Conservation (phyloP, 1,140 invertebrate species). For the Nephila pilipes region DNA sequence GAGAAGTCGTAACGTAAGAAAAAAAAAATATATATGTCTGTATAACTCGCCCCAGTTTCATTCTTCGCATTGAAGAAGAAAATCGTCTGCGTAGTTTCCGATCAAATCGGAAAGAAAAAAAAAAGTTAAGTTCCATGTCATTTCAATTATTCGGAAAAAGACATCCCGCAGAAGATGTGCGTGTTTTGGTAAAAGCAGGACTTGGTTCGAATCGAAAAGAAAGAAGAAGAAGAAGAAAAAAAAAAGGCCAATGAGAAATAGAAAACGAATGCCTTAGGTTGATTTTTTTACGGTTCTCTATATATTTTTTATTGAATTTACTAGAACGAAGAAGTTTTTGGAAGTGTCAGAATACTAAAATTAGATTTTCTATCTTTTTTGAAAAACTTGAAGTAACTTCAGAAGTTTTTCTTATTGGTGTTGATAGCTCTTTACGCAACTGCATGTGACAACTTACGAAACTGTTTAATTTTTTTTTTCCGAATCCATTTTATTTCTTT, state of each 20-base stretch:
- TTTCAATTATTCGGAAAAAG: background rate
- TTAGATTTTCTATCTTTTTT: background rate
- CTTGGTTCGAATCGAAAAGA: background rate
- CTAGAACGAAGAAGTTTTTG: background rate
- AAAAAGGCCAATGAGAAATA: too few species aligned
- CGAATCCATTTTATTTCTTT: background rate
- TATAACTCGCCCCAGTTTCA: too few species aligned
- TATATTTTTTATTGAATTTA: background rate
- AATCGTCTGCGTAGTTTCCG: too few species aligned
- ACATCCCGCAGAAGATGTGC: background rate
- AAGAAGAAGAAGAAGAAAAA: too few species aligned
- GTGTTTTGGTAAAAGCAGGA: background rate
- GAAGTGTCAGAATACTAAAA: background rate
- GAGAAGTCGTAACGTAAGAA: too few species aligned
- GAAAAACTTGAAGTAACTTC: background rate
- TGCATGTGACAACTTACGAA: background rate
- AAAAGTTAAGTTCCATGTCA: too few species aligned
- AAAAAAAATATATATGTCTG: too few species aligned
- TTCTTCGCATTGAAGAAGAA: too few species aligned
- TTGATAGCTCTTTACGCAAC: background rate
- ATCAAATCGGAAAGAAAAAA: too few species aligned
- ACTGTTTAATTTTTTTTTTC: background rate
- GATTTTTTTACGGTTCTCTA: background rate
- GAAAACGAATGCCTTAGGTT: background rate
- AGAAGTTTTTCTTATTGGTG: background rate